These are phyloP conservation scores for Pseudopodoces humilis DNA, from an alignment of 2,113 vertebrate species.

Conservation along the genomic window DNA sequence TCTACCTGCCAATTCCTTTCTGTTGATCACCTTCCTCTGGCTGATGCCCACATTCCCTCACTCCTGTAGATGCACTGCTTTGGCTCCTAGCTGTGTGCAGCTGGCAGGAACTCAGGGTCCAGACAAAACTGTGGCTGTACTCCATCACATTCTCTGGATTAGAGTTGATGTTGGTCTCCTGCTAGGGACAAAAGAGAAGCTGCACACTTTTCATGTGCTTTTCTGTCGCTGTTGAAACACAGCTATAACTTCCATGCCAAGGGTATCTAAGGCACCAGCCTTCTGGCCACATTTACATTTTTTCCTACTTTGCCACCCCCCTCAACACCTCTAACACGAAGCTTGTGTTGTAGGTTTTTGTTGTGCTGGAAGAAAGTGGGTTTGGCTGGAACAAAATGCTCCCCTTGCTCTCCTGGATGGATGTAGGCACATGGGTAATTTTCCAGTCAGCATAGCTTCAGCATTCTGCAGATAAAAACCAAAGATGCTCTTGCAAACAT, in stretches of 20 bases:
- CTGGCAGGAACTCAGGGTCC: neutral
- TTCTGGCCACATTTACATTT: neutral
- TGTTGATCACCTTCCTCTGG: neutral
- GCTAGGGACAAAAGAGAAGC: neutral
- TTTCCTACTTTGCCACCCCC: neutral
- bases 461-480: neutral
- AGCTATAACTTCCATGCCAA: neutral
- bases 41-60: neutral
- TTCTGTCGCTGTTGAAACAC: neutral
- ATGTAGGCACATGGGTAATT: neutral
- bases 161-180: neutral
- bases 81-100: neutral
- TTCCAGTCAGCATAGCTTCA: neutral
- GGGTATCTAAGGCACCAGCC: neutral
- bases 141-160: neutral
- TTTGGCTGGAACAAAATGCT: neutral
- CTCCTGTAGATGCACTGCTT: neutral
- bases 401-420: neutral
- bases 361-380: neutral
- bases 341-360: neutral
- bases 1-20: neutral
- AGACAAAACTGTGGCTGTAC: neutral
- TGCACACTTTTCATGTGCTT: neutral
- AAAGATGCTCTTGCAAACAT: neutral
- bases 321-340: neutral